Percentiles rank a stretch among this genome's conserved stretches.
Evolutionary conservation across 2,888 invertebrate genomes (phyloP).

Genomic region (Stenichneumon culpator): DNA sequence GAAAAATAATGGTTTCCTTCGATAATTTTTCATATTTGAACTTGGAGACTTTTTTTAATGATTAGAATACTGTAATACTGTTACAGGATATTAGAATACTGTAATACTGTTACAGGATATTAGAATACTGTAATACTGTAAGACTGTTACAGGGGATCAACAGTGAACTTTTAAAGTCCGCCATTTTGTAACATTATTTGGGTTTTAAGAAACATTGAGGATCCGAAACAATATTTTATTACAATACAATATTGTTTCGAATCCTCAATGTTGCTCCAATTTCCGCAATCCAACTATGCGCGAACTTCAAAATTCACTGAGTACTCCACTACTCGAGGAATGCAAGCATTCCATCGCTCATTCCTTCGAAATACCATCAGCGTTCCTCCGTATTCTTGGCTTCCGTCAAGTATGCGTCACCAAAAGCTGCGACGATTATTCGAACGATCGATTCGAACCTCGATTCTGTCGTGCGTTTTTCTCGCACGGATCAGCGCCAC

Average conservation of each 20-base stretch:
- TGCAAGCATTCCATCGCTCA: constrained; percentile 35
- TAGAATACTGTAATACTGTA: too few species aligned
- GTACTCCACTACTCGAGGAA: constrained; percentile 15
- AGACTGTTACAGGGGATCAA: too few species aligned
- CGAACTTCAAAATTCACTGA: constrained; percentile 17
- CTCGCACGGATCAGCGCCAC: neutral
- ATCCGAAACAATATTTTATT: neutral
- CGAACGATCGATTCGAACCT: constrained; percentile 50
- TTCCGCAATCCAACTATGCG: neutral
- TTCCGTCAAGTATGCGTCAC: constrained; percentile 48
- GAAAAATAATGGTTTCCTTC: neutral
- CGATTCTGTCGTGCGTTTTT: constrained; percentile 39
- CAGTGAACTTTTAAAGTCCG: too few species aligned
- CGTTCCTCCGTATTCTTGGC: constrained; percentile 36
- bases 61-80: too few species aligned
- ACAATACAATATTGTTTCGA: neutral
- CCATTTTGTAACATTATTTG: neutral
- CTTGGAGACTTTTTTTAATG: too few species aligned
- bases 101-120: too few species aligned
- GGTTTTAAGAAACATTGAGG: too few species aligned
- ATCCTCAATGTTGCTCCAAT: neutral
- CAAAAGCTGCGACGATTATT: constrained; percentile 35
- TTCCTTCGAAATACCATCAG: constrained; percentile 36
- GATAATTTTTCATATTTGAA: neutral
- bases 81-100: too few species aligned